phyloP scores from a whole-genome alignment of 2,113 vertebrate species.

The Ailuropoda melanoleuca region DNA sequence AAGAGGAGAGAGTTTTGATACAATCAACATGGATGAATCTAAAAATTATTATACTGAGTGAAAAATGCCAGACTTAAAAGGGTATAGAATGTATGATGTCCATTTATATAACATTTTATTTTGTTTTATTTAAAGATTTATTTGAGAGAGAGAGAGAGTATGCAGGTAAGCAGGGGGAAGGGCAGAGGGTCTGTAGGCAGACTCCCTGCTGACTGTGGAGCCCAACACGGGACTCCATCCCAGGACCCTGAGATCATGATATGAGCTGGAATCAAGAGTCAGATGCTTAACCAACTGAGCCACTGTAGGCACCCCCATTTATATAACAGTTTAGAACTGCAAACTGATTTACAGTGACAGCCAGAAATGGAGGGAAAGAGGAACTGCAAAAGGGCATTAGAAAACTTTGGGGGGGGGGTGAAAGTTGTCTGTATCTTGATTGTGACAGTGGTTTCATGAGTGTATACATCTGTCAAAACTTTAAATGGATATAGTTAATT shows the following conservation, averaged over 20 bases:
- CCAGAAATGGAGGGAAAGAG: not conserved
- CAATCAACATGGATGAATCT: not conserved
- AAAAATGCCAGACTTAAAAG: constrained; percentile 7
- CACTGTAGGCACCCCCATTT: not conserved
- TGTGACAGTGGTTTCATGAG: not conserved
- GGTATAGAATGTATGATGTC: not conserved
- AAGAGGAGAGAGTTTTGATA: not conserved
- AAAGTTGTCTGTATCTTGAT: not conserved
- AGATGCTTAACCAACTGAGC: not conserved
- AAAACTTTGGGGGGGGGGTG: not conserved
- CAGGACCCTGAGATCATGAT: not conserved
- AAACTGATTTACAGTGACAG: not conserved
- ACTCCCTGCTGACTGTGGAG: not conserved
- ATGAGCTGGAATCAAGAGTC: not conserved
- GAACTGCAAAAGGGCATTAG: not conserved
- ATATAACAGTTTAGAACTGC: not conserved
- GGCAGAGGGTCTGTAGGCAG: not conserved
- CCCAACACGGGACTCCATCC: not conserved
- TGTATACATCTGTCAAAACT: not conserved
- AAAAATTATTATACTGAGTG: constrained; percentile 24
- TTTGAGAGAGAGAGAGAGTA: not conserved
- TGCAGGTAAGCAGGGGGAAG: not conserved
- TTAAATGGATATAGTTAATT: not conserved
- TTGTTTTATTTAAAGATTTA: not conserved
- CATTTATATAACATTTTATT: not conserved